Base-by-base conservation (phyloP, 2,888 invertebrate species). In the Chrysopilus asiliformis region DNA sequence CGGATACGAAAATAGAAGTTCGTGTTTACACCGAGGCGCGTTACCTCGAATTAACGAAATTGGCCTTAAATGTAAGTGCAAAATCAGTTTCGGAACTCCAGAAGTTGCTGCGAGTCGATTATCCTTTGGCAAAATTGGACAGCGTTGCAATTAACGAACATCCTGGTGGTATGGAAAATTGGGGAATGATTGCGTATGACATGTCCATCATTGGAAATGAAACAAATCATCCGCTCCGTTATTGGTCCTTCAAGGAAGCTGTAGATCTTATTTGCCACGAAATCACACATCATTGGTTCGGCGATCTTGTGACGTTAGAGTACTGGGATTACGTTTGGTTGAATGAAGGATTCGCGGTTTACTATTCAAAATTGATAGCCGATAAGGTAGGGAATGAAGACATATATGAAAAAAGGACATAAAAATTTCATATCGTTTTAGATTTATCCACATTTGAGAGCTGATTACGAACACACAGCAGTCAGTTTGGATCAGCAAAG, bases 1-100 rank as follows among this genome's bases (percentile, higher is more conserved):
- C 45, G 1, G n/a, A 35, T 1, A 49, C 31, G 7, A 53, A 49
- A 1, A 43, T 31, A 4, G 20, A 22, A 26, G 9, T 46, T 26
- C 48, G 48, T 41, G 25, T 36, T 2, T 83, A 72, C 64, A 68
- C 79, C 0, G 69, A 77, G 40, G 67, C 70, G 7, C 72, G 75
- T 22, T 71, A 72, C 4, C 61, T 70, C 4, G 57, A 65, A 13
- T 53, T 67, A 3, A 65, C 65, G 0, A 51, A 60, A 3, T 68
- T 72, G 44, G 72, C 78, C 0, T 53, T 73, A 3, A 58, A 64
- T 1, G 67, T 73, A 6, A 72, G 72, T 0, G 68, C 72, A 0
- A 66, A 68, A 40, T 62, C 76, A 7, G 56, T 73, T 0, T 47
- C 59, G 4, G 60, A 57, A 20, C 53, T 74, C 34, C 57, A 68